A percentile compares a stretch with the other conserved stretches of the same genome.
Evolutionary conservation across 2,797 vertebrate species (phyloP).

Genomic region (Anabas testudineus): DNA sequence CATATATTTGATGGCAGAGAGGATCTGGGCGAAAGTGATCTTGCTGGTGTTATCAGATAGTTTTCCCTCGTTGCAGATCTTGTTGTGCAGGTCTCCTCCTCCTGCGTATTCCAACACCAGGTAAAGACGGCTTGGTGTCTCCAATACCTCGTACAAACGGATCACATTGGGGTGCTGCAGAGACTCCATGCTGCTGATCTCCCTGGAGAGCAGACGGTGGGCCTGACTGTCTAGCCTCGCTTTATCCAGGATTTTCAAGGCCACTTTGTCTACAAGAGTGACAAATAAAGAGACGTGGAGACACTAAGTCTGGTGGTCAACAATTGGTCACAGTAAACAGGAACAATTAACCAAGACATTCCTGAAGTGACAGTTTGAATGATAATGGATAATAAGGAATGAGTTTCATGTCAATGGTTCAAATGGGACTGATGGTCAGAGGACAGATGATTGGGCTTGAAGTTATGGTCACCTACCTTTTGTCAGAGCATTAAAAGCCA

Average conservation of each 20-base stretch:
- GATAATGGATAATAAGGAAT: too few species aligned
- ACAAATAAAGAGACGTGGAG: neutral
- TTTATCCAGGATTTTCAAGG: constrained; percentile 96
- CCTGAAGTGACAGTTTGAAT: too few species aligned
- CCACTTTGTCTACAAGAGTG: constrained; percentile 91
- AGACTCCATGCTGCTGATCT: constrained; percentile 94
- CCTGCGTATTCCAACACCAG: constrained; percentile 95
- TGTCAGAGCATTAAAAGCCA: constrained; percentile 92
- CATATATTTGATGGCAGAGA: constrained; percentile 95
- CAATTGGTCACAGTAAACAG: neutral
- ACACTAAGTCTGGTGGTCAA: neutral
- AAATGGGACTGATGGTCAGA: too few species aligned
- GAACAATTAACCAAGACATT: neutral
- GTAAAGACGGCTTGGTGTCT: constrained; percentile 90
- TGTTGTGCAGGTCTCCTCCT: constrained; percentile 93
- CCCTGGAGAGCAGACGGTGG: constrained; percentile 89
- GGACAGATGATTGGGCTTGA: too few species aligned
- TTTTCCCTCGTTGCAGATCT: constrained; percentile 89
- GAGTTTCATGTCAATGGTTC: too few species aligned
- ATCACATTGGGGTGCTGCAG: constrained; percentile 93
- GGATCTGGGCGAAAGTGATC: constrained; percentile 92
- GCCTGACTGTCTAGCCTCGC: constrained; percentile 89
- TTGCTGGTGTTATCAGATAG: constrained; percentile 88
- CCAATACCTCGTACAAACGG: constrained; percentile 94
- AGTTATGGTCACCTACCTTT: constrained; percentile 85